phyloP scores from a whole-genome alignment of 2,113 vertebrate species.

The Anarhynchus alexandrinus region DNA sequence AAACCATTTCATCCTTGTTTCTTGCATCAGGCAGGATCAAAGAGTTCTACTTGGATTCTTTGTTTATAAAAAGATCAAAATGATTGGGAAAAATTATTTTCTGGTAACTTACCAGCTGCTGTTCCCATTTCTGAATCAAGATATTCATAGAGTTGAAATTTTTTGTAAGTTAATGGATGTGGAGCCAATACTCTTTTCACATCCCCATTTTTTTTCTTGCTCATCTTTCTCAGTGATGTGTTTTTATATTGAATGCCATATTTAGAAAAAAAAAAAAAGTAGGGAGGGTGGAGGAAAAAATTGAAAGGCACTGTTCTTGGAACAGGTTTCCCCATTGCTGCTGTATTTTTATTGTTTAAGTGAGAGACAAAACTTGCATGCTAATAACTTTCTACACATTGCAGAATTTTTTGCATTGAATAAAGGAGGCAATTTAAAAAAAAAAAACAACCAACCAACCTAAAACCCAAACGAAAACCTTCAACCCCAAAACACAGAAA shows the following conservation, averaged over 20 bases:
- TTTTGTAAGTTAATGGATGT: not conserved
- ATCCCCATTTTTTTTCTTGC: not conserved
- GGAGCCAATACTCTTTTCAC: not conserved
- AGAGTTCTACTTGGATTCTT: not conserved
- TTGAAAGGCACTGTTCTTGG: not conserved
- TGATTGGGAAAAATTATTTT: not conserved
- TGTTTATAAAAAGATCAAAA: not conserved
- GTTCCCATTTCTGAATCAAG: not conserved
- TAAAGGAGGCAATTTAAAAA: not conserved
- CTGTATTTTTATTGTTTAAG: not conserved
- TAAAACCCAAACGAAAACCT: not conserved
- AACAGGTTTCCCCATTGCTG: not conserved
- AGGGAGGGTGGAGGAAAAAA: not conserved
- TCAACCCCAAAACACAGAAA: not conserved
- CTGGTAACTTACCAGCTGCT: not conserved
- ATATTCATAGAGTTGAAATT: not conserved
- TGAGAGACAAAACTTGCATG: not conserved
- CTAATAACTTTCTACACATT: not conserved
- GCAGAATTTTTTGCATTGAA: not conserved
- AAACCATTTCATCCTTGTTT: not conserved
- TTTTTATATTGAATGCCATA: not conserved
- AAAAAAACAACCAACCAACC: too few relatives aligned
- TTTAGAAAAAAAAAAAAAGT: not conserved
- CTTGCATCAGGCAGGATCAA: not conserved
- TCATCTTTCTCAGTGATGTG: not conserved